phyloP scores from a whole-genome alignment of 1,140 invertebrate species.

The Asbolus verrucosus region DNA sequence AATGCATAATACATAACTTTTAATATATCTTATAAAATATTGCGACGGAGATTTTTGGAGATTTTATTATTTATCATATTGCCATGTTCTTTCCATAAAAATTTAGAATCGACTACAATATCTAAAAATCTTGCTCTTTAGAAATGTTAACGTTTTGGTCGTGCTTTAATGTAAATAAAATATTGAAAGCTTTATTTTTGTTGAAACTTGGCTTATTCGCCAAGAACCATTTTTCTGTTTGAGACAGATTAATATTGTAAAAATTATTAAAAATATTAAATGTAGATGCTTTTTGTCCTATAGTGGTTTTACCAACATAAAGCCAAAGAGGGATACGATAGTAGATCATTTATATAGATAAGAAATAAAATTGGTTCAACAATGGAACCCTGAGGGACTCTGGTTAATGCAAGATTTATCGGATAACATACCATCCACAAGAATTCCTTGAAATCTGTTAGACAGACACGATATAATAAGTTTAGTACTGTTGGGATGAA shows the following conservation, averaged over 20 bases:
- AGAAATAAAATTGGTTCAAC: neutral
- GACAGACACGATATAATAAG: conserved; percentile 8
- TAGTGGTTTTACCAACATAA: neutral
- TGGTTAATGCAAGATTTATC: neutral
- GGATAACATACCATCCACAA: neutral
- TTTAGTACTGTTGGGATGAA: conserved; percentile 9
- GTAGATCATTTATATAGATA: neutral
- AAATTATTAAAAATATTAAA: neutral
- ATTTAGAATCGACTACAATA: conserved; percentile 2
- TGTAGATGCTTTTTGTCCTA: neutral
- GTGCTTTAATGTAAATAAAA: neutral
- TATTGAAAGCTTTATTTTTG: neutral
- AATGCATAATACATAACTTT: too few relatives aligned
- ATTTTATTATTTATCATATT: neutral
- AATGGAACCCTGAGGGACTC: neutral
- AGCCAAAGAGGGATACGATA: neutral
- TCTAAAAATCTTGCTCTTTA: conserved; percentile 5
- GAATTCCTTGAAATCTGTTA: neutral
- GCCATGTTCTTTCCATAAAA: neutral
- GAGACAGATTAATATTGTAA: too few relatives aligned
- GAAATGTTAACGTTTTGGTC: neutral
- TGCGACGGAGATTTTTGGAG: neutral
- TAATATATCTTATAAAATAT: neutral
- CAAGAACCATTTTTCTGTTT: neutral
- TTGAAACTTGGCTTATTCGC: neutral